Base-by-base conservation (phyloP, 2,113 vertebrate species). In the Myotis davidii region DNA sequence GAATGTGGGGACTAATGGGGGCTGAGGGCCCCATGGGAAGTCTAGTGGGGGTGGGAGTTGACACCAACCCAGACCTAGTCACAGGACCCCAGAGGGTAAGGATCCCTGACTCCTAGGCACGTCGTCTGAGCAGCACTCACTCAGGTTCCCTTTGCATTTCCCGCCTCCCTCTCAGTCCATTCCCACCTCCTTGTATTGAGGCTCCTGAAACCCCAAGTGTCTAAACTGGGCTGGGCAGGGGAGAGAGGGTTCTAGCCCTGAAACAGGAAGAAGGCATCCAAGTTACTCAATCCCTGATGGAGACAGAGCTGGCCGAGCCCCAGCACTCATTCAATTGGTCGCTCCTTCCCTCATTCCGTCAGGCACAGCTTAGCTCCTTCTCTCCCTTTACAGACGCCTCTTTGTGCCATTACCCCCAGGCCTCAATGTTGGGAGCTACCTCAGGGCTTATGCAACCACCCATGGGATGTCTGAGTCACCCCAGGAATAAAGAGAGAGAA, bases 31-130 rank as follows among this genome's bases (percentile, higher is more conserved):
- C 32, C 39, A 70, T 27, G 7, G 65, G 9, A 42, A n/a, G 45
- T 61, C 61, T 2, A 4, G 1, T 0, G 6, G 20, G 20, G 8
- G 2, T 56, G 0, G 14, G 9, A 1, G 4, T 9, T 0, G 14
- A 42, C 6, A 8, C 25, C 25, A 20, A 52, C 32, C 17, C n/a
- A 29, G 52, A 25, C 13, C 29, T 64, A 52, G 23, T 29, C 61
- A 10, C 42, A n/a, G 32, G 54, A 72, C 50, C 52, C 54, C 29
- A 37, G 21, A 5, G 3, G 7, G 1, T 23, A 50, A 9, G 5
- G 29, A 0, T 12, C 11, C 10, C 84, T 5, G 3, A 3, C 7
- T 23, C 18, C n/a, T 32, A 1, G 1, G 70, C 48, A 25, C 7
- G 18, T 32, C 48, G 27, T 61, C 50, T 34, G 73, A 3, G 25